Conservation (phyloP, 2,888 invertebrate species). For the Tromatobia lineatoria region DNA sequence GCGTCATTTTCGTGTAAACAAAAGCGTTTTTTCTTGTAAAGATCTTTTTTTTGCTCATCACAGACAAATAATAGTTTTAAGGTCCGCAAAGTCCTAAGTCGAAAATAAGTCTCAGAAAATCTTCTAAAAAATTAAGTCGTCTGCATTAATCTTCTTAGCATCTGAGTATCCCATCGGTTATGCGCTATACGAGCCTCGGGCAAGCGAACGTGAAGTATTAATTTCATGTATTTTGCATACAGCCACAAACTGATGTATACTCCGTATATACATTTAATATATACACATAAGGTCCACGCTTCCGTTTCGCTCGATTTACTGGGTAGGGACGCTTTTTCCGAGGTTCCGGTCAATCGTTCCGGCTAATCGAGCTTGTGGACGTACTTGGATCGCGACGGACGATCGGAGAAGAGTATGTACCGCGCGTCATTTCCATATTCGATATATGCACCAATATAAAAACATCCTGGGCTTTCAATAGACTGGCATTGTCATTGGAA, state of each 20-base stretch:
- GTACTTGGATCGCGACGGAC: constrained; percentile 35
- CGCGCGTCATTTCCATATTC: constrained; percentile 65
- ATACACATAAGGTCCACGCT: constrained; percentile 25
- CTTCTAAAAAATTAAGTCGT: too few species aligned
- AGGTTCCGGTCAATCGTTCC: constrained; percentile 71
- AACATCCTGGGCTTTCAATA: neutral
- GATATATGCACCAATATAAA: constrained; percentile 17
- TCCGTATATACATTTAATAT: constrained; percentile 1
- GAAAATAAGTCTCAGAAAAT: too few species aligned
- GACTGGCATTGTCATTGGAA: neutral
- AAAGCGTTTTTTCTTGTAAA: too few species aligned
- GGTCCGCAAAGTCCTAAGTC: too few species aligned
- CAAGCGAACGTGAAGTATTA: constrained; percentile 12
- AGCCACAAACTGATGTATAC: neutral
- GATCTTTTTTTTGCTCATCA: too few species aligned
- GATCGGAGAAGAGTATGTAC: constrained; percentile 40
- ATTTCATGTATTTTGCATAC: neutral
- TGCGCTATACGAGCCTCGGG: neutral
- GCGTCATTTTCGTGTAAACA: too few species aligned
- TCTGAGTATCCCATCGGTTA: constrained; percentile 39
- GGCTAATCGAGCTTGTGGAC: constrained; percentile 66
- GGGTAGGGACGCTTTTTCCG: constrained; percentile 70
- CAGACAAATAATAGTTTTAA: too few species aligned
- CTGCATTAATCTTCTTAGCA: neutral
- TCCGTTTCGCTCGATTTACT: constrained; percentile 68